A percentile compares a stretch with the other conserved stretches of the same genome.
These are phyloP conservation scores for Parasteatoda tepidariorum DNA, from an alignment of 1,140 invertebrate genomes.

Conservation along the genomic window DNA sequence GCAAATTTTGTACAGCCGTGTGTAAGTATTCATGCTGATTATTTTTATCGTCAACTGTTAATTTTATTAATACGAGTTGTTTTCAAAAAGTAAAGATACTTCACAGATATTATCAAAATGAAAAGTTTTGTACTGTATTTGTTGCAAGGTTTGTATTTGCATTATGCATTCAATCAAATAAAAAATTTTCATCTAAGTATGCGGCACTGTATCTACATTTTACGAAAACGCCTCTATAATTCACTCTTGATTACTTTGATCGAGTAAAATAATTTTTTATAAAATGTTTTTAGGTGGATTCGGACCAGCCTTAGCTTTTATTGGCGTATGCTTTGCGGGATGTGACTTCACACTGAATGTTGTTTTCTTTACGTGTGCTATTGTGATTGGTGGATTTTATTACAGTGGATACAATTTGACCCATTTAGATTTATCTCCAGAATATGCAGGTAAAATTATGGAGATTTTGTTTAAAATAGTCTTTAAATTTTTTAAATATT, in stretches of 20 bases:
- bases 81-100: too few species aligned
- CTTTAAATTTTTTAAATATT: too few species aligned
- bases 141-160: too few species aligned
- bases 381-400: slow-evolving; percentile 6
- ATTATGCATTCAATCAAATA: too few species aligned
- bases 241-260: neutral
- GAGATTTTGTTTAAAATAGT: too few species aligned
- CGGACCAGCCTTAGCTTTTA: slow-evolving; percentile 1
- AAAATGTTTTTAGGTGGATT: slow-evolving; percentile 2
- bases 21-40: slow-evolving; percentile 24
- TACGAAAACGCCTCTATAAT: too few species aligned
- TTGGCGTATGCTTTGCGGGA: slow-evolving; percentile 34
- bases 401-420: neutral
- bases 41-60: too few species aligned
- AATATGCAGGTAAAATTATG: slow-evolving; percentile 39
- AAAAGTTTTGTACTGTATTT: too few species aligned
- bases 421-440: slow-evolving; percentile 34
- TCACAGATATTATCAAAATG: too few species aligned
- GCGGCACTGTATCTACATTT: too few species aligned
- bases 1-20: slow-evolving; percentile 62
- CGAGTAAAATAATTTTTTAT: neutral
- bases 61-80: too few species aligned
- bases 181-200: too few species aligned
- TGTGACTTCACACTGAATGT: slow-evolving; percentile 10
- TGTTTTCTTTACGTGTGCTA: neutral